Evolutionary conservation across 2,888 invertebrate genomes (phyloP).

Genomic region (Rhimphoctona megacephalus): DNA sequence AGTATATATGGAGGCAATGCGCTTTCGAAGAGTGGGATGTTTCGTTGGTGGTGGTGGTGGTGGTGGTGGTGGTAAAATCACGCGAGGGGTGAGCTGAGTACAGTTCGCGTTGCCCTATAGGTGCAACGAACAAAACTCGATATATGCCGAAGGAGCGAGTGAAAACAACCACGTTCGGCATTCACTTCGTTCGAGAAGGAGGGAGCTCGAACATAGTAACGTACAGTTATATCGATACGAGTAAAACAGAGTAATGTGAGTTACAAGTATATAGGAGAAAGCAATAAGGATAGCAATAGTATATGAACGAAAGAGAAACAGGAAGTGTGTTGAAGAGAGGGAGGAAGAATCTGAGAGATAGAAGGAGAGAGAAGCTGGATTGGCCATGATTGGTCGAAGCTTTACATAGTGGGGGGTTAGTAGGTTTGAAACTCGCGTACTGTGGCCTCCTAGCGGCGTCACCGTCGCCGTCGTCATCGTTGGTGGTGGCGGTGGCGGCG

Average conservation of each 20-base stretch:
- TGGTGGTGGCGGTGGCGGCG: constrained; percentile 46
- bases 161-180: constrained; percentile 48
- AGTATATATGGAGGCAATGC: constrained; percentile 33
- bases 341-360: constrained; percentile 40
- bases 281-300: constrained; percentile 18
- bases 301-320: constrained; percentile 40
- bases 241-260: constrained; percentile 32
- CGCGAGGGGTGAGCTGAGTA: constrained; percentile 46
- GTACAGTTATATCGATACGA: constrained; percentile 20
- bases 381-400: constrained; percentile 76
- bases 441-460: constrained; percentile 56
- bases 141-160: constrained; percentile 40
- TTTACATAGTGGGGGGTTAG: constrained; percentile 69
- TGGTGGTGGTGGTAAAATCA: constrained; percentile 33
- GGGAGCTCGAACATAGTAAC: constrained; percentile 43
- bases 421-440: constrained; percentile 80
- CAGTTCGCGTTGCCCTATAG: constrained; percentile 27
- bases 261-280: constrained; percentile 30
- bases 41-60: constrained; percentile 36
- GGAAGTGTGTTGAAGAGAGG: constrained; percentile 24
- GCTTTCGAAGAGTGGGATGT: constrained; percentile 44
- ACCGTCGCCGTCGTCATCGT: constrained; percentile 43
- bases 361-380: constrained; percentile 67
- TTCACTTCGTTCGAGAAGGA: constrained; percentile 51
- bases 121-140: constrained; percentile 16